These are phyloP conservation scores for Drosophila tani DNA, from an alignment of 1,140 invertebrate genomes.

Conservation along the genomic window DNA sequence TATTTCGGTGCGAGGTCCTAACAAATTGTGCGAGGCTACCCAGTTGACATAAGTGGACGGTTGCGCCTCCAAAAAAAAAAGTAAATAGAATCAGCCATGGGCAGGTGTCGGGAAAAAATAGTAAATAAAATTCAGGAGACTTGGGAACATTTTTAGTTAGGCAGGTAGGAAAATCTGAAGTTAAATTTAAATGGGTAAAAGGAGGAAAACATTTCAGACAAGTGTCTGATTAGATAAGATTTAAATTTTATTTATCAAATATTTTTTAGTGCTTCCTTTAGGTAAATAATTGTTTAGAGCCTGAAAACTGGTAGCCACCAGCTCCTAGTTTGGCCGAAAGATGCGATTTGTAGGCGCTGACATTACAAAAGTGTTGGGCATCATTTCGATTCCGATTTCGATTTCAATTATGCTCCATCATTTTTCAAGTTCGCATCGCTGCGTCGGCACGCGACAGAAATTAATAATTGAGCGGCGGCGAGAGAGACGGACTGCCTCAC, in stretches of 20 bases:
- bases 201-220: no score
- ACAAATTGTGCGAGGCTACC: slow-evolving; percentile 62
- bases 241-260: no score
- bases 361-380: slow-evolving; percentile 66
- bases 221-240: no score
- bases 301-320: slow-evolving; percentile 1
- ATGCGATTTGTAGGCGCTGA: slow-evolving; percentile 27
- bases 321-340: neutral
- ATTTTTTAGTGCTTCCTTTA: no score
- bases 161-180: no score
- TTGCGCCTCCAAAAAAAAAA: neutral
- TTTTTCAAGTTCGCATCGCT: slow-evolving; percentile 75
- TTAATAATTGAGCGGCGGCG: slow-evolving; percentile 72
- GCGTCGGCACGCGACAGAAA: slow-evolving; percentile 76
- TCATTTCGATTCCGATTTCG: slow-evolving; percentile 81
- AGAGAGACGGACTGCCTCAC: neutral
- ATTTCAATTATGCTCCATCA: slow-evolving; percentile 82
- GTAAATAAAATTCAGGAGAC: neutral
- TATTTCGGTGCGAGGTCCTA: slow-evolving; percentile 17
- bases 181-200: no score
- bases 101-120: slow-evolving; percentile 18
- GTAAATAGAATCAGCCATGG: neutral
- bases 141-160: neutral
- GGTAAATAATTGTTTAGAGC: no score
- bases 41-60: slow-evolving; percentile 61